Conservation (phyloP, 2,888 invertebrate genomes). For the Asteroscopus sphinx region DNA sequence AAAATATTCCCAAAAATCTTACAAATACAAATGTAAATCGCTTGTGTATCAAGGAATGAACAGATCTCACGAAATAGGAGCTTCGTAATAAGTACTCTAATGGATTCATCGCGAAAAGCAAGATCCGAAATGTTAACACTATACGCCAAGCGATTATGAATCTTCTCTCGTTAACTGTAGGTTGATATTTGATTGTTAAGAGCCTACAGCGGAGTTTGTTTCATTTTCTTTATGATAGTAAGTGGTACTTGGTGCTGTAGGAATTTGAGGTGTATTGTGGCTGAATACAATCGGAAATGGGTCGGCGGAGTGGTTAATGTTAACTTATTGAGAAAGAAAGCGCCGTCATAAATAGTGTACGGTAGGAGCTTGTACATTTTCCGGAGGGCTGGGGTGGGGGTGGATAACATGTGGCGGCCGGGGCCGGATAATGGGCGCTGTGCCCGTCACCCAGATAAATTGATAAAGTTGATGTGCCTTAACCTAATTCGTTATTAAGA, state of each 20-base stretch:
- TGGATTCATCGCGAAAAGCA: conserved; percentile 62
- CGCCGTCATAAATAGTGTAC: conserved; percentile 67
- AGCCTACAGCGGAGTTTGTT: conserved; percentile 28
- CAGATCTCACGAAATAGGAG: conserved; percentile 55
- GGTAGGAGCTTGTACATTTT: conserved; percentile 70
- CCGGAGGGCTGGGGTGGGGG: conserved; percentile 43
- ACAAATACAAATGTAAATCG: conserved; percentile 66
- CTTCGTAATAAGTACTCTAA: conserved; percentile 67
- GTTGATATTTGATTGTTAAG: conserved; percentile 68
- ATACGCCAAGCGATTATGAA: conserved; percentile 68
- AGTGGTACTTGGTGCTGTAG: conserved; percentile 46
- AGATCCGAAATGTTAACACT: conserved; percentile 66
- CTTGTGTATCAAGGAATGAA: conserved; percentile 45
- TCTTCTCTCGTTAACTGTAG: conserved; percentile 61
- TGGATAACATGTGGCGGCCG: conserved; percentile 62
- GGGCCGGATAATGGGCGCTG: conserved; percentile 58
- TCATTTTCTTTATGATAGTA: conserved; percentile 52
- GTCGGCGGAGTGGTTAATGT: conserved; percentile 57
- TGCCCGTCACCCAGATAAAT: conserved; percentile 64
- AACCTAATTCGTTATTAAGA: conserved; percentile 59
- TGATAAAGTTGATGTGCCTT: conserved; percentile 67
- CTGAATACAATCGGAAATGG: conserved; percentile 56
- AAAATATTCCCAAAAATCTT: conserved; percentile 61
- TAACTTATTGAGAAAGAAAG: conserved; percentile 69
- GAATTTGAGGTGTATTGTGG: conserved; percentile 61